These are phyloP conservation scores for Erebia epiphron DNA, from an alignment of 2,888 invertebrate species.

Conservation along the genomic window DNA sequence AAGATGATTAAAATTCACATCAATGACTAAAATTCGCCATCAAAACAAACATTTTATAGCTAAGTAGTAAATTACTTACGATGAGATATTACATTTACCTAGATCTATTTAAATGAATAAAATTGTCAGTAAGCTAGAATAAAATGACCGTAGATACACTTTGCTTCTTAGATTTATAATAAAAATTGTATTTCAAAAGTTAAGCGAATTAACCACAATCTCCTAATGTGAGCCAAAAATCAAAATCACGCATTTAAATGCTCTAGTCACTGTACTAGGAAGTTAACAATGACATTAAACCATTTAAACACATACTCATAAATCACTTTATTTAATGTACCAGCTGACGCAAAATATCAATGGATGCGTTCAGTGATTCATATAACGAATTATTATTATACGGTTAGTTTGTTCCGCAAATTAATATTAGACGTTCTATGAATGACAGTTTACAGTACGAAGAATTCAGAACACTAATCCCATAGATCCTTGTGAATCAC, in stretches of 20 bases:
- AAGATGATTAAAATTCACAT: no score
- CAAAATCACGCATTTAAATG: slow-evolving; percentile 5
- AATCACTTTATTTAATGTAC: slow-evolving; percentile 37
- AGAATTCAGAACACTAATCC: slow-evolving; percentile 38
- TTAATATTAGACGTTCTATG: slow-evolving; percentile 47
- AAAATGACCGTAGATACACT: no score
- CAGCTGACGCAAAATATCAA: slow-evolving; percentile 40
- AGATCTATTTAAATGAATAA: no score
- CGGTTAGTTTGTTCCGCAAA: slow-evolving; percentile 45
- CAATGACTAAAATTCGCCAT: no score
- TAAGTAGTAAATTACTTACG: no score
- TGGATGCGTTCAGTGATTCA: slow-evolving; percentile 45
- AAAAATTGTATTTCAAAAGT: background rate
- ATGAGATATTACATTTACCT: no score
- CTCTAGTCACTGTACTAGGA: slow-evolving; percentile 10
- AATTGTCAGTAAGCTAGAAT: no score
- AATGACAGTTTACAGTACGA: slow-evolving; percentile 46
- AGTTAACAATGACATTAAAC: slow-evolving; percentile 19
- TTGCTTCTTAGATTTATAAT: no score
- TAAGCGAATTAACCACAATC: background rate
- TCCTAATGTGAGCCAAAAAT: slow-evolving; percentile 3
- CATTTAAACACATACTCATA: slow-evolving; percentile 31
- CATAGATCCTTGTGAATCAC: slow-evolving; percentile 44
- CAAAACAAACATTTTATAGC: no score
- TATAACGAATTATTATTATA: slow-evolving; percentile 47